These are phyloP conservation scores for Clamator glandarius DNA, from an alignment of 2,797 vertebrate species.

Conservation along the genomic window DNA sequence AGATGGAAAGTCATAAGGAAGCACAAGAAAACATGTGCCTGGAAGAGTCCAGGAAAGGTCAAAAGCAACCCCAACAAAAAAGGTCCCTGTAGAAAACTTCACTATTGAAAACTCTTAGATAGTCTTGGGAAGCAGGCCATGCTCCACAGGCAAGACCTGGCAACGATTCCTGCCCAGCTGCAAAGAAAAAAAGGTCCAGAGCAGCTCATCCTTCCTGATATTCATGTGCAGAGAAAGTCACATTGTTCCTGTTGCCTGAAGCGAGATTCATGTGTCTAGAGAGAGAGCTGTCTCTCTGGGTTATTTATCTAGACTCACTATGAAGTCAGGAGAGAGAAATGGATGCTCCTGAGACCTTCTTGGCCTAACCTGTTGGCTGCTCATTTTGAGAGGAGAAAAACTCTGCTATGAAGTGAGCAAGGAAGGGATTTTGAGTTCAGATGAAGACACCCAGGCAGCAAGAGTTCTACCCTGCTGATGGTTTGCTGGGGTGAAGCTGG, in stretches of 20 bases:
- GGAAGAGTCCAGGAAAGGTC: neutral
- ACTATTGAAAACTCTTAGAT: neutral
- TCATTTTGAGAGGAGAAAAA: neutral
- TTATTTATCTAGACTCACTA: neutral
- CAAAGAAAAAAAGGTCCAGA: neutral
- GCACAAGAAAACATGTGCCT: neutral
- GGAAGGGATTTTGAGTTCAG: neutral
- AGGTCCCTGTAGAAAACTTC: neutral
- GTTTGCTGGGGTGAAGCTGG: neutral
- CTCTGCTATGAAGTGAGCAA: neutral
- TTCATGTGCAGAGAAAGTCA: neutral
- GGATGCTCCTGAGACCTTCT: neutral
- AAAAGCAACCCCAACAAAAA: neutral
- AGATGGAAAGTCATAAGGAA: neutral
- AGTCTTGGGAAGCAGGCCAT: neutral
- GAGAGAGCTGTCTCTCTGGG: neutral
- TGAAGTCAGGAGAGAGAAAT: neutral
- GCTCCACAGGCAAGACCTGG: neutral
- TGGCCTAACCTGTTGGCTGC: neutral
- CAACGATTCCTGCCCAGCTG: neutral
- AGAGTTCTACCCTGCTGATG: neutral
- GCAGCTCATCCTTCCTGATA: slow-evolving; percentile 11
- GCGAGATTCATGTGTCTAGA: neutral
- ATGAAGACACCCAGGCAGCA: neutral
- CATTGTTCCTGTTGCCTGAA: neutral